Base-by-base conservation (phyloP, 2,113 vertebrate species). In the Hypanus sabinus region DNA sequence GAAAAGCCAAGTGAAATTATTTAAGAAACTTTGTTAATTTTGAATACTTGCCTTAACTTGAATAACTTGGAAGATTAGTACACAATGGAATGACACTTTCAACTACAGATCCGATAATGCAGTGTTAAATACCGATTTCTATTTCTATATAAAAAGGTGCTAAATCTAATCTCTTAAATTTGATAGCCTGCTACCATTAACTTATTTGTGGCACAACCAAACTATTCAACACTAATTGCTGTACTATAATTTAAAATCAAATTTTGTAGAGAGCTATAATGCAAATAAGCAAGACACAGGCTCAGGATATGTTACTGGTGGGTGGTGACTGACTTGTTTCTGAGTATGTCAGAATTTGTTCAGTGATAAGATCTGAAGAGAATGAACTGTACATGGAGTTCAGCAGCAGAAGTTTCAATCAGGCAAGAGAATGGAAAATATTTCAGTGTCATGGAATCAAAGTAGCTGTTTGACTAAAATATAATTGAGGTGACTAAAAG, bases 401-500 rank as follows among this genome's bases (percentile, higher is more conserved):
- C 33, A 73, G 73, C 24, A 55, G 27, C 85, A 33, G 12, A 88
- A 60, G 30, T 88, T 88, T 33, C 5, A 18, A 33, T 88, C 85
- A 33, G 91, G 33, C 38, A 22, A 18, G 70, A 92, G 68, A 14
- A 91, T 91, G 12, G 81, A 70, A 70, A 91, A 71, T 8, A 12
- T 93, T 93, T 93, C 22, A 88, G 85, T n/a, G 57, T n/a, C 85
- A n/a, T 30, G 36, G 85, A 62, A 88, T 14, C 30, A 88, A 62
- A 65, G 65, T 14, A 2, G 60, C 60, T 90, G 85, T 30, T 20
- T 65, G 30, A 65, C 14, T 20, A 90, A 90, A 68, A 93, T 30
- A 20, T 22, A 73, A 75, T 36, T 8, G 38, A 93, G 9, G 1
- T 71, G 9, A 27, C 71, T 27, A 33, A n/a, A 65, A 90, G 14